Base-by-base conservation (phyloP, 2,797 vertebrate genomes). In the Rhinatrema bivittatum region DNA sequence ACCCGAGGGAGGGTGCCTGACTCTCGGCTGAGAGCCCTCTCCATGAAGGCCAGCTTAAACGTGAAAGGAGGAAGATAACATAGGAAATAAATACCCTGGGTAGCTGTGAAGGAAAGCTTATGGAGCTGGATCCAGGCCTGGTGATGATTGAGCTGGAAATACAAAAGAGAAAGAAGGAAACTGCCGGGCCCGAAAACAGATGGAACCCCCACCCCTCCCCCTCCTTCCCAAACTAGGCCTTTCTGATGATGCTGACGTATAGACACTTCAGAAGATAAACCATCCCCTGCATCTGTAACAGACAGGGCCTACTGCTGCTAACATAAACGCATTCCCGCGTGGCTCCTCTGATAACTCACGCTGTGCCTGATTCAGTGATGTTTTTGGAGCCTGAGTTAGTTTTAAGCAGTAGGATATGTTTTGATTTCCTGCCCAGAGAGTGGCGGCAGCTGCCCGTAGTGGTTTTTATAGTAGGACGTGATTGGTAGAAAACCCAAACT, bases 391-490 rank as follows among this genome's bases (percentile, higher is more conserved):
- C 80, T 66, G 42, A 39, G 40, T 50, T 78, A 72, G 69, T 72
- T 52, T 74, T 65, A 68, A 69, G 63, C 68, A 75, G 66, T 46
- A 48, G 60, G 60, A 56, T 67, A 61, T 79, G 53, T 79, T 83
- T 83, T 82, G 70, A 60, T 74, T 68, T 50, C 67, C 62, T 0
- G 0, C 45, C 44, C 45, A 50, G 46, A 53, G 64, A 79, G 75
- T 60, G 67, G 67, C 75, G 46, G 38, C 78, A 86, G 81, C 82
- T 85, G 83, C 60, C 72, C 50, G 28, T 18, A 45, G 39, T 38
- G 77, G 76, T 81, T 79, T n/a, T 77, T 76, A 75, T 54, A 65
- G 56, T 55, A 74, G 75, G 79, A 82, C 80, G 62, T 57, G 43
- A 44, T 68, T 60, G 60, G 49, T 39, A 56, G 70, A 47, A 71